These are phyloP conservation scores for Chloroclysta siterata DNA, from an alignment of 2,888 invertebrate species.

Conservation along the genomic window DNA sequence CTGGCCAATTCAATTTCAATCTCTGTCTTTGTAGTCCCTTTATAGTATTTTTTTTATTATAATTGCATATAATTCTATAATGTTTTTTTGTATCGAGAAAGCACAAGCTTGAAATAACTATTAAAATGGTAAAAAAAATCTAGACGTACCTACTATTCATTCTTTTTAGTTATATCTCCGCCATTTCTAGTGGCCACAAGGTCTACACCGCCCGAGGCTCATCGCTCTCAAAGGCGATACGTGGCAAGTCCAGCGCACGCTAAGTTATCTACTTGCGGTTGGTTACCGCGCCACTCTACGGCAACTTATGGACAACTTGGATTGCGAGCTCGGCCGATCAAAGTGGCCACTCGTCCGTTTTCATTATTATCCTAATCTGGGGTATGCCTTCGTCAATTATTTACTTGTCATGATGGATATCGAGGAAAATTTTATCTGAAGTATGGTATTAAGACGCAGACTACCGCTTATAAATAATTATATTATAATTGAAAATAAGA, in stretches of 20 bases:
- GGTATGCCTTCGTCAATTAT: constrained; percentile 2
- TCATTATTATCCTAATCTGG: constrained; percentile 14
- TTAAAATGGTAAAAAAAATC: no score
- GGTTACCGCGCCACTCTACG: constrained; percentile 48
- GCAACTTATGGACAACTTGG: constrained; percentile 43
- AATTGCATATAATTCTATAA: no score
- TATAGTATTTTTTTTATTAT: no score
- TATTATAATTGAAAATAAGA: no score
- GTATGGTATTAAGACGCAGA: no score
- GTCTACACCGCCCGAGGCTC: constrained; percentile 56
- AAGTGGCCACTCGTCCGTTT: constrained; percentile 32
- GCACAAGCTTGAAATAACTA: no score
- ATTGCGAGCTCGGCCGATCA: constrained; percentile 38
- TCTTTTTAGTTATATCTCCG: not conserved
- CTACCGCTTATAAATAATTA: no score
- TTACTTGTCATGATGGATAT: not conserved
- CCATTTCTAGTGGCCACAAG: constrained; percentile 4
- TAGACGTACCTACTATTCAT: no score
- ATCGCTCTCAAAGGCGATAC: constrained; percentile 67
- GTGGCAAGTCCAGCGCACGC: constrained; percentile 49
- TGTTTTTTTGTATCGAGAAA: no score
- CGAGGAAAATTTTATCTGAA: no score
- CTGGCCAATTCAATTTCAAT: no score
- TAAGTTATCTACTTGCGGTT: constrained; percentile 52
- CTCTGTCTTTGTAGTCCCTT: no score